phyloP scores from a whole-genome alignment of 2,797 vertebrate genomes.

The Ptychobarbus kaznakovi region DNA sequence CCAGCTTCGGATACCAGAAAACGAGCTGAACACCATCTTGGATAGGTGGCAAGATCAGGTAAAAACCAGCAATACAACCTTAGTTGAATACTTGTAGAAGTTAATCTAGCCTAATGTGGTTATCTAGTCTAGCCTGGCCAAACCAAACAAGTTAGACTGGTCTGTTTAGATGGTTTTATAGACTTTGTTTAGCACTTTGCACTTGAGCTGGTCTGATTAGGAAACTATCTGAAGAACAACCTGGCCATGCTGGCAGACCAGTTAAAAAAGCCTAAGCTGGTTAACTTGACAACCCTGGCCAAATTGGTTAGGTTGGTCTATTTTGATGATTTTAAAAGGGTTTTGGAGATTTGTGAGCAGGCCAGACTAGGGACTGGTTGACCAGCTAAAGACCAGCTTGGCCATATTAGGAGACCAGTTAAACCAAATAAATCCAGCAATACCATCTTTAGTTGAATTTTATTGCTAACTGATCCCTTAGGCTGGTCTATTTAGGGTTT shows the following conservation, averaged over 20 bases:
- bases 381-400: not conserved
- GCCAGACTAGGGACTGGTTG: not conserved
- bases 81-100: not conserved
- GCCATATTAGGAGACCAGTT: not conserved
- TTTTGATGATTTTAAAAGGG: not conserved
- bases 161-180: not conserved
- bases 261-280: no score
- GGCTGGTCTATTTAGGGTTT: not conserved
- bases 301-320: no score
- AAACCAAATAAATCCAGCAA: no score
- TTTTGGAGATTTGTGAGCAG: not conserved
- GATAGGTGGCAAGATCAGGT: not conserved
- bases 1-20: not conserved
- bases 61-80: not conserved
- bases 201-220: not conserved
- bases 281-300: no score
- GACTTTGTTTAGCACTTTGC: not conserved
- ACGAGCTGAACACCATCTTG: not conserved
- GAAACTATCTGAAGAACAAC: no score
- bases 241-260: no score
- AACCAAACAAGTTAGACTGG: not conserved
- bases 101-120: not conserved
- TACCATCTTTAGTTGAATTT: no score
- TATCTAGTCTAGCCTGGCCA: not conserved
- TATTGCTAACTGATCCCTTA: no score